phyloP scores from a whole-genome alignment of 2,888 invertebrate genomes.

The Xylocampa areola region DNA sequence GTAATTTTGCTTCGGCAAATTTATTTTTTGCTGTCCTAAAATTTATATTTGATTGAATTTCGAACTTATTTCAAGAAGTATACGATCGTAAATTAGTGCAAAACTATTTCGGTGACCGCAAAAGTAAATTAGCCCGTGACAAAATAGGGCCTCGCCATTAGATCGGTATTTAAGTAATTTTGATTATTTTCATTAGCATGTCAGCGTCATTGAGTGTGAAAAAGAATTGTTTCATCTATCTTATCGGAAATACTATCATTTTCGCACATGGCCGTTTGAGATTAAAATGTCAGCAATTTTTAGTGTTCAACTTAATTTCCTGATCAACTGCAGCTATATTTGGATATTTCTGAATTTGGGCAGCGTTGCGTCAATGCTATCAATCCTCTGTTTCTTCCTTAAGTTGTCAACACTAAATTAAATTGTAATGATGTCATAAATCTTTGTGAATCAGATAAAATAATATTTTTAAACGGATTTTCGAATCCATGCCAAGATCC shows the following conservation, averaged over 20 bases:
- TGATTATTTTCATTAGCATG: slow-evolving; percentile 35
- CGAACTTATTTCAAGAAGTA: background rate
- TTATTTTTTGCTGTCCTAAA: slow-evolving; percentile 11
- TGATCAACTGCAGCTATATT: slow-evolving; percentile 42
- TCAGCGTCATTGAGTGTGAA: slow-evolving; percentile 34
- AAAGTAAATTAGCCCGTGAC: slow-evolving; percentile 25
- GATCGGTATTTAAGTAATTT: slow-evolving; percentile 53
- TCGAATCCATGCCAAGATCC: background rate
- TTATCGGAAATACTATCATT: slow-evolving; percentile 24
- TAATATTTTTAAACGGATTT: background rate
- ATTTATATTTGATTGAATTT: background rate
- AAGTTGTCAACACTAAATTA: slow-evolving; percentile 21
- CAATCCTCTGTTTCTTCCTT: slow-evolving; percentile 40
- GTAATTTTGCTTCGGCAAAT: slow-evolving; percentile 29
- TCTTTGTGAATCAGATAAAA: background rate
- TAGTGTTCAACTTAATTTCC: slow-evolving; percentile 32
- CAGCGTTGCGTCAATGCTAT: slow-evolving; percentile 10
- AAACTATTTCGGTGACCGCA: fast-evolving
- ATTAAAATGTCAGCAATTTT: slow-evolving; percentile 31
- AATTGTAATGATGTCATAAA: slow-evolving; percentile 7
- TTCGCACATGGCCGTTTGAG: slow-evolving; percentile 1
- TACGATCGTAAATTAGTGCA: background rate
- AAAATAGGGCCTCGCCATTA: slow-evolving; percentile 45
- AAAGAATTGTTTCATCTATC: slow-evolving; percentile 29
- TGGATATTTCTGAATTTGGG: slow-evolving; percentile 32